Base-by-base conservation (phyloP, 2,113 vertebrate genomes). In the Aviceda subcristata region DNA sequence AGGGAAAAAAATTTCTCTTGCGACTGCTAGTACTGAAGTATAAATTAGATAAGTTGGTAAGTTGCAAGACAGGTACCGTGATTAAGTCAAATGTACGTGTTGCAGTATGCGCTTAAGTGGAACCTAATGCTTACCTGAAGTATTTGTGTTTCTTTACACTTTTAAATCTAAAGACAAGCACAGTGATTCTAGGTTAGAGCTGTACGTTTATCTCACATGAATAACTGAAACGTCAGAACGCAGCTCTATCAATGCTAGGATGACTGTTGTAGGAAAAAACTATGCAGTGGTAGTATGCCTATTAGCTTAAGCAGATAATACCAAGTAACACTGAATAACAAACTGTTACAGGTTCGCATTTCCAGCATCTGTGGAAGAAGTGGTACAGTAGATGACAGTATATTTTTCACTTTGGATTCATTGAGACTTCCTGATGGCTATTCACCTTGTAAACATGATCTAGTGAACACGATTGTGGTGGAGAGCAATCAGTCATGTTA, bases 401-500 rank as follows among this genome's bases (percentile, higher is more conserved):
- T 99, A 92, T 99, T 99, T 97, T 99, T 99, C 97, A 98, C 96
- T 95, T 83, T 99, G 98, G 98, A 99, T 96, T 99, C 98, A 15
- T 19, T 99, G 95, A 98, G 96, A 38, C 97, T 99, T 67, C 99
- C 99, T 5, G 83, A 97, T 29, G 86, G 98, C 26, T 99, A 99
- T 56, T 74, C 83, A 39, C 99, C 99, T 6, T 48, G 38, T 7
- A 95, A 60, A 21, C 93, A 98, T 8, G 98, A 99, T 41, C 12
- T 99, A 34, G 99, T 99, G 94, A 99, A 98, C 56, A 57, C 98
- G 0, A 97, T 99, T 62, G 98, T 99, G 90, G 98, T 99, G 96
- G 99, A 99, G 95, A 99, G 99, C 98, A 99, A 84, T 95, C 99
- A 99, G 97, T 99, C 99, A 0, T 98, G 99, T 69, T 99, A 99